A percentile compares a stretch with the other conserved stretches of the same genome.
phyloP scores from a whole-genome alignment of 2,888 invertebrate species.

The Autographa gamma region DNA sequence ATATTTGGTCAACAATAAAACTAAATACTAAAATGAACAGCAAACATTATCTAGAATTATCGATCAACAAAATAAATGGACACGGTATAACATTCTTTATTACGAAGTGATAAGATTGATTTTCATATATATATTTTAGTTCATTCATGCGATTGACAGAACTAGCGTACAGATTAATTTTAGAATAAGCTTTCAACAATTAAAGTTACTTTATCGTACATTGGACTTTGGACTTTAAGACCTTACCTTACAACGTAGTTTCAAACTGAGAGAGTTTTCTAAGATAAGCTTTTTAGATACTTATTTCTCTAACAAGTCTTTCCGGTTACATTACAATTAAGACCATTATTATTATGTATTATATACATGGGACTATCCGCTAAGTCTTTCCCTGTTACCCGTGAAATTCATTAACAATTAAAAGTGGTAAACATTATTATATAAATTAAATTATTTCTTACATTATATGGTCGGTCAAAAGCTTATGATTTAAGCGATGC shows the following conservation, averaged over 20 bases:
- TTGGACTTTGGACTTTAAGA: background rate
- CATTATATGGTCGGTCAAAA: background rate
- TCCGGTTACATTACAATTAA: background rate
- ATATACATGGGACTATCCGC: background rate
- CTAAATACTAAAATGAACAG: background rate
- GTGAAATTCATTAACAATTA: background rate
- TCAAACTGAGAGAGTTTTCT: background rate
- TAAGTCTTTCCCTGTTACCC: constrained; percentile 2
- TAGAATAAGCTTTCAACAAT: background rate
- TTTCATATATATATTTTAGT: background rate
- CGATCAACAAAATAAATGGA: background rate
- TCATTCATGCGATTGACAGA: no score
- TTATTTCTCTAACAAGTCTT: background rate
- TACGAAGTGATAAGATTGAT: background rate
- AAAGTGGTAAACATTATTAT: background rate
- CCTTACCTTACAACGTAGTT: background rate
- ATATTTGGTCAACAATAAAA: constrained; percentile 1
- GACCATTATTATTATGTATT: background rate
- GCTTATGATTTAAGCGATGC: background rate
- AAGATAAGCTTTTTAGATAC: background rate
- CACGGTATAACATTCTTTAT: background rate
- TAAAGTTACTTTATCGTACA: no score
- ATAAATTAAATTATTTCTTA: background rate
- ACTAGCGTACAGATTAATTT: background rate
- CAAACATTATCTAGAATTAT: background rate